Evolutionary conservation across 2,113 vertebrate species (phyloP).

Genomic region (Telmatochromis sp.): DNA sequence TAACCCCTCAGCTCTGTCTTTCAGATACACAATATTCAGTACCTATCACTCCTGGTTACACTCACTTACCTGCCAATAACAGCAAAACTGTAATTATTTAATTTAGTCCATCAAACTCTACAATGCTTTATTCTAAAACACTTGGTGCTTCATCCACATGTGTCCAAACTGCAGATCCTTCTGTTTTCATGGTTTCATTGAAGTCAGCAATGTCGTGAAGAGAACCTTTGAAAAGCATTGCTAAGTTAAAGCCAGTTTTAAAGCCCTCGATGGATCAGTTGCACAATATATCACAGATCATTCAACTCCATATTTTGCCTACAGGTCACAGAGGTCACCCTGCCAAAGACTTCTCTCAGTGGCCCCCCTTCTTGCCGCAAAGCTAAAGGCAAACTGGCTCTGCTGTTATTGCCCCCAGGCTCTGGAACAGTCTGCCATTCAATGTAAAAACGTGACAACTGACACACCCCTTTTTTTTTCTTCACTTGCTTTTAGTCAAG

Average conservation of each 20-base stretch:
- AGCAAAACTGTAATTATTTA: neutral
- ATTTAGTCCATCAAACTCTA: neutral
- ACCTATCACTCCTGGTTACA: neutral
- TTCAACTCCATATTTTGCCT: neutral
- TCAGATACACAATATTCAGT: neutral
- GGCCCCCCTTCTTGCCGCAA: neutral
- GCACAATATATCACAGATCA: neutral
- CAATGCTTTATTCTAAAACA: neutral
- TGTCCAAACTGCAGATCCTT: neutral
- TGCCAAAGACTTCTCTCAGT: neutral
- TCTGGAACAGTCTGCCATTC: neutral
- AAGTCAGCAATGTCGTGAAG: neutral
- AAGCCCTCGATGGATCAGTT: neutral
- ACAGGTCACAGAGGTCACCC: neutral
- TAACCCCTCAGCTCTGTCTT: neutral
- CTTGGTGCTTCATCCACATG: neutral
- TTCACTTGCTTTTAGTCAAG: neutral
- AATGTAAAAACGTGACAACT: neutral
- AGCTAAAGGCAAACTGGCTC: neutral
- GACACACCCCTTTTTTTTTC: neutral
- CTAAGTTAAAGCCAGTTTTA: neutral
- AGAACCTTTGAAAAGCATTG: fast-evolving
- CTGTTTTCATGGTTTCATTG: neutral
- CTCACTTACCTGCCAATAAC: neutral
- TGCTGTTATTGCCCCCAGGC: neutral